Conservation (phyloP, 1,140 invertebrate species). For the Colletes latitarsis region DNA sequence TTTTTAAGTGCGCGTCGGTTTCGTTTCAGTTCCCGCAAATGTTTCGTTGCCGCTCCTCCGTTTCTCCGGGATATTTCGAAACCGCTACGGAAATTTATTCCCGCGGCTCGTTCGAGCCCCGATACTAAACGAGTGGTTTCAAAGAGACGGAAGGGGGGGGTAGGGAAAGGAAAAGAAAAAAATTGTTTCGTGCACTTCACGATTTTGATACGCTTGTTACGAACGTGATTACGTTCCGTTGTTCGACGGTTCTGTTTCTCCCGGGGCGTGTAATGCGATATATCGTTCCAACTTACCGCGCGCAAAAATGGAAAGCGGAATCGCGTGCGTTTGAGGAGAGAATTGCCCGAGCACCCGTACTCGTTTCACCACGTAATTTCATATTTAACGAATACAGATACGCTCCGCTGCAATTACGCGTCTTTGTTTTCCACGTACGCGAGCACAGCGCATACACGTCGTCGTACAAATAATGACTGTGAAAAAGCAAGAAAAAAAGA, state of each 20-base stretch:
- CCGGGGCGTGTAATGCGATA: neutral
- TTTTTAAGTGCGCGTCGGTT: neutral
- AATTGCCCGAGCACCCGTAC: neutral
- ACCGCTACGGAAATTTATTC: neutral
- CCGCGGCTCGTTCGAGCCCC: no score
- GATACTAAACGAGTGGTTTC: neutral
- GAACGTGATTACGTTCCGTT: neutral
- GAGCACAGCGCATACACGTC: no score
- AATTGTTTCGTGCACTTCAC: neutral
- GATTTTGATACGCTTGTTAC: neutral
- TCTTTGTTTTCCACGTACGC: no score
- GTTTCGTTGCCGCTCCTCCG: neutral
- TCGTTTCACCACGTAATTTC: conserved; percentile 1
- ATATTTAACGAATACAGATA: neutral
- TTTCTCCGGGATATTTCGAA: neutral
- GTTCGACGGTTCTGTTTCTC: neutral
- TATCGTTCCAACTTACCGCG: neutral
- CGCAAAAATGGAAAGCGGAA: conserved; percentile 1
- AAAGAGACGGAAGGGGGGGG: neutral
- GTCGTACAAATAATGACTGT: no score
- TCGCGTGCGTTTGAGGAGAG: neutral
- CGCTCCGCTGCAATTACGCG: no score
- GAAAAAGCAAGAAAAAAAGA: no score
- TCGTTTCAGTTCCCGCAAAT: neutral
- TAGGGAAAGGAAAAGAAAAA: no score